phyloP scores from a whole-genome alignment of 2,113 vertebrate genomes.

The Camelus dromedarius region DNA sequence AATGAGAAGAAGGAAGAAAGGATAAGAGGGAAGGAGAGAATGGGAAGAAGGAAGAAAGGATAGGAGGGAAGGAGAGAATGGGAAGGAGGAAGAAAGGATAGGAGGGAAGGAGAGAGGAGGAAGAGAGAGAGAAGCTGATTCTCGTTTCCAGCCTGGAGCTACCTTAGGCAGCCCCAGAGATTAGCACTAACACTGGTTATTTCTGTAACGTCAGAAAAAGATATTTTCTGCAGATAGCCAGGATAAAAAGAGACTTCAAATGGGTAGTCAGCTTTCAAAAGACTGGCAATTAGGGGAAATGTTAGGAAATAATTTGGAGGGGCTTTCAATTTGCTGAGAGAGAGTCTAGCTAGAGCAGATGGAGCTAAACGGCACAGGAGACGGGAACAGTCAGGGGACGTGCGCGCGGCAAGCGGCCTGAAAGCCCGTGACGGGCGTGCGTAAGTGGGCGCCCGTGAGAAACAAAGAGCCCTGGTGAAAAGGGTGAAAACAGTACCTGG shows the following conservation, averaged over 20 bases:
- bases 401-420: neutral
- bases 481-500: neutral
- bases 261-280: slow-evolving; percentile 5
- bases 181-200: neutral
- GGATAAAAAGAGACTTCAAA: neutral
- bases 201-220: neutral
- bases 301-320: slow-evolving; percentile 34
- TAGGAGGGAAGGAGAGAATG: neutral
- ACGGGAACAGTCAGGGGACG: neutral
- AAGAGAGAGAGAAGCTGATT: accelerated
- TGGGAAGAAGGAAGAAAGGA: neutral
- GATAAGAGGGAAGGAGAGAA: neutral
- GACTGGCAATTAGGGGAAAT: slow-evolving; percentile 15
- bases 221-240: neutral
- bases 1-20: neutral
- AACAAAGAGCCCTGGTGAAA: neutral
- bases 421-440: neutral
- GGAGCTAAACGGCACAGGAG: neutral
- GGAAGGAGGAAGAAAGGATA: neutral
- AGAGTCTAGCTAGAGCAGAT: slow-evolving; percentile 63
- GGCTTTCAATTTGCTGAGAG: slow-evolving; percentile 31
- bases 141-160: neutral
- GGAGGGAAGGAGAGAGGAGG: neutral
- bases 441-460: neutral
- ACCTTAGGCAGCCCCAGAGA: neutral